Percentiles rank a stretch among this genome's conserved stretches.
phyloP scores from a whole-genome alignment of 1,140 invertebrate species.

The Drosophila aff. region DNA sequence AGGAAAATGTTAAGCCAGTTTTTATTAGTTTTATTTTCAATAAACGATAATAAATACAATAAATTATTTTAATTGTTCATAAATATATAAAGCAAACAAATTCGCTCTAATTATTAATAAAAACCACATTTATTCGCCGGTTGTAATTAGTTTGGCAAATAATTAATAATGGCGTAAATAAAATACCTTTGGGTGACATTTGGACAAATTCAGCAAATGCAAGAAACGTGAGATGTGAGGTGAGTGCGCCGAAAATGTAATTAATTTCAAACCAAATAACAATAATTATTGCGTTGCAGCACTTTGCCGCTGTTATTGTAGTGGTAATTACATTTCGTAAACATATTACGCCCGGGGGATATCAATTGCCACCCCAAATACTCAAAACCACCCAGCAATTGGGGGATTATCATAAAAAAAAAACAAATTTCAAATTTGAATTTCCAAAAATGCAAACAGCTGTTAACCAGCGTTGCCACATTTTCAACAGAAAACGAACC shows the following conservation, averaged over 20 bases:
- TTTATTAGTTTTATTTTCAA: background rate
- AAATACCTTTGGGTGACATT: conserved; percentile 48
- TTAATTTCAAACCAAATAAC: conserved; percentile 65
- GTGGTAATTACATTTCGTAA: conserved; percentile 68
- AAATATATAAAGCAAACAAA: conserved; percentile 8
- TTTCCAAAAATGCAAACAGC: conserved; percentile 50
- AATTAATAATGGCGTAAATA: conserved; percentile 48
- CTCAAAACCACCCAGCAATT: conserved; percentile 1
- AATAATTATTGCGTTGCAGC: conserved; percentile 59
- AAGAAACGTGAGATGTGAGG: conserved; percentile 34
- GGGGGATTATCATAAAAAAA: conserved; percentile 7
- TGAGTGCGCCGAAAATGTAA: conserved; percentile 54
- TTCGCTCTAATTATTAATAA: too few species aligned
- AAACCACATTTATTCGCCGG: background rate
- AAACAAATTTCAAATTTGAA: conserved; percentile 48
- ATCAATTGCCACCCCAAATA: conserved; percentile 2
- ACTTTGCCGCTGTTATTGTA: conserved; percentile 47
- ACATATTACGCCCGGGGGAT: conserved; percentile 62
- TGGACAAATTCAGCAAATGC: conserved; percentile 29
- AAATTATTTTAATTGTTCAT: background rate
- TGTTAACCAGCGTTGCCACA: conserved; percentile 63
- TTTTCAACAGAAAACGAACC: conserved; percentile 15
- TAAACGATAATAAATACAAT: background rate
- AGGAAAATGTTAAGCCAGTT: background rate
- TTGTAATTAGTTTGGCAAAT: conserved; percentile 43